Conservation (phyloP, 2,113 vertebrate genomes). For the Platysternon megacephalum region DNA sequence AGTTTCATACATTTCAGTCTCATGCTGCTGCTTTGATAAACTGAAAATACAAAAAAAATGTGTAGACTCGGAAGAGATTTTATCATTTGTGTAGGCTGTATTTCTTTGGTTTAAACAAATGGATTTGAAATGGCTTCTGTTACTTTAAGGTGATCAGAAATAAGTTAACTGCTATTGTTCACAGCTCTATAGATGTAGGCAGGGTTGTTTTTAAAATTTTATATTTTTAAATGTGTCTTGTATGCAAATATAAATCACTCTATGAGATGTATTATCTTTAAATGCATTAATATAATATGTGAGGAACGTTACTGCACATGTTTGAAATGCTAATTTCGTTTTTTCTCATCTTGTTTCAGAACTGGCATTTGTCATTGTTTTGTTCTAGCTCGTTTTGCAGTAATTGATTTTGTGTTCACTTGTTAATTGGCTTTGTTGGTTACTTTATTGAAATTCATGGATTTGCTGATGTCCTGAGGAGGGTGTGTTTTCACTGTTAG, state of each 20-base stretch:
- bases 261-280: not conserved
- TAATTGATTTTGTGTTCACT: slow-evolving; percentile 64
- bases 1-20: not conserved
- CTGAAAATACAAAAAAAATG: not conserved
- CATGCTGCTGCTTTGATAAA: not conserved
- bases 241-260: not conserved
- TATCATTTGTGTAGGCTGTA: not conserved
- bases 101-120: not conserved
- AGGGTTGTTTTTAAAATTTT: not conserved
- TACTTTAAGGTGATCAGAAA: not conserved
- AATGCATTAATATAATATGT: fast-evolving
- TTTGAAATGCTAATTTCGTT: slow-evolving; percentile 10
- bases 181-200: not conserved
- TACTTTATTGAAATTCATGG: slow-evolving; percentile 66
- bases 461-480: slow-evolving; percentile 64
- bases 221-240: not conserved
- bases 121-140: not conserved
- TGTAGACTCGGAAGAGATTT: not conserved
- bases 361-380: slow-evolving; percentile 43
- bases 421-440: slow-evolving; percentile 58
- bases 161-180: not conserved
- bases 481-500: slow-evolving; percentile 37
- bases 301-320: not conserved
- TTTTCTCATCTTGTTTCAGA: not conserved
- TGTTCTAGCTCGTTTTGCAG: slow-evolving; percentile 39